Base-by-base conservation (phyloP, 2,888 invertebrate species). In the Caenorhabditis macrosperma region DNA sequence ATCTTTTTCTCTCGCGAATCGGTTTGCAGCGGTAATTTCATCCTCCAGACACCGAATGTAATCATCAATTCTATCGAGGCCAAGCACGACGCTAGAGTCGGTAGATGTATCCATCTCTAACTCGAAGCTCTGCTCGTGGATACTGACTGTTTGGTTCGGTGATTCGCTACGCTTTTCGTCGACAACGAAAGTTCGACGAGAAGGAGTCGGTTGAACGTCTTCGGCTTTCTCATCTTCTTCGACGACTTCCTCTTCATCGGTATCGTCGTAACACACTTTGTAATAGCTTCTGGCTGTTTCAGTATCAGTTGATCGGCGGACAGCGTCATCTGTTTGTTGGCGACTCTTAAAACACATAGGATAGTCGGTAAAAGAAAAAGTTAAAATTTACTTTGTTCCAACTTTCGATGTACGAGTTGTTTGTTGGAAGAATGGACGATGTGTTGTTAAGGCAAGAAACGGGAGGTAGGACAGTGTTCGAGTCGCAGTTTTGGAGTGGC, bases 251-350 rank as follows among this genome's bases (percentile, higher is more conserved):
- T 71, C 71, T 20, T 71, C 71, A 35, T 71, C 71, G 0, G 71
- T 71, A 61, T 71, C 71, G 15, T 71, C 71, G 44, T 71, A 71
- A 26, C 63, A 71, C n/a, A 71, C 54, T 28, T 46, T 61, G 55
- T 71, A 71, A 7, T 44, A 24, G 20, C 54, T 54, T 12, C 2
- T 24, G 24, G 48, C 24, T 1, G 52, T 52, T 1, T 10, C 15
- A 20, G 52, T 55, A 26, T 50, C 38, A 10, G 52, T 44, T 1
- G 50, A 33, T 24, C 30, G 9, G 10, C 20, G 35, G 9, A 68
- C 48, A 28, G 68, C 68, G 5, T 59, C 20, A 3, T 22, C 38
- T 0, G 68, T 68, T 61, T 71, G 50, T 10, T 61, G 60, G 20
- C 55, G 71, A n/a, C 54, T 60, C 71, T 69, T 41, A 24, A 57